A percentile compares a stretch with the other conserved stretches of the same genome.
phyloP scores from a whole-genome alignment of 1,140 invertebrate species.

The Ooceraea biroi region DNA sequence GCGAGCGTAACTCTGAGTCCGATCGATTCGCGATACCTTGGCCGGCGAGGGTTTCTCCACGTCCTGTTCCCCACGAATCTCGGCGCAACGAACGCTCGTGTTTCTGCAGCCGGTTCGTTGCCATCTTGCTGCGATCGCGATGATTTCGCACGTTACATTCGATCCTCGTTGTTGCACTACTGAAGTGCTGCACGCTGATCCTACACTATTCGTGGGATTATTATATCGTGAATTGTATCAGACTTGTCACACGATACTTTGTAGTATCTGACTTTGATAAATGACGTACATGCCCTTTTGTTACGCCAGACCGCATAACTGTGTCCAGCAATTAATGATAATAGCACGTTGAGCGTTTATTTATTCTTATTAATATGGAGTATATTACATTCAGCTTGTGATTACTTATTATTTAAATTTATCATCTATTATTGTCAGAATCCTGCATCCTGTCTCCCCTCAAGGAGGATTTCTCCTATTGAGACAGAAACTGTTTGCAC shows the following conservation, averaged over 20 bases:
- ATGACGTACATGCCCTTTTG: not conserved
- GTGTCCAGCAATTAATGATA: not conserved
- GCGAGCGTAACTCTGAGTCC: slow-evolving; percentile 72
- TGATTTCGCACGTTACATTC: not conserved
- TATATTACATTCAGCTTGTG: too few relatives aligned
- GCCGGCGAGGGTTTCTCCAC: slow-evolving; percentile 54
- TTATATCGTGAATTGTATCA: not conserved
- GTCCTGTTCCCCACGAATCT: slow-evolving; percentile 30
- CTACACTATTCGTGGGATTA: not conserved
- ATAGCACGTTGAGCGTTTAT: not conserved
- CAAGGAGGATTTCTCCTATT: too few relatives aligned
- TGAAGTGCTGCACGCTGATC: not conserved
- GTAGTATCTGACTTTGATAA: not conserved
- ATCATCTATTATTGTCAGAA: too few relatives aligned
- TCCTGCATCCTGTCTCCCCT: too few relatives aligned
- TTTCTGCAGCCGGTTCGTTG: slow-evolving; percentile 14
- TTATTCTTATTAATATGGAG: not conserved
- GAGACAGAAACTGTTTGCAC: not conserved
- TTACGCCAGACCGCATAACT: not conserved
- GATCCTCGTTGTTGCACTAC: not conserved
- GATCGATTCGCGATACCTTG: slow-evolving; percentile 78
- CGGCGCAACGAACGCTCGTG: not conserved
- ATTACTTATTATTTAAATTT: too few relatives aligned
- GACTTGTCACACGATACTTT: not conserved
- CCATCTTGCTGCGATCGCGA: slow-evolving; percentile 48